Base-by-base conservation (phyloP, 2,888 invertebrate genomes). In the Nesidiocoris tenuis region DNA sequence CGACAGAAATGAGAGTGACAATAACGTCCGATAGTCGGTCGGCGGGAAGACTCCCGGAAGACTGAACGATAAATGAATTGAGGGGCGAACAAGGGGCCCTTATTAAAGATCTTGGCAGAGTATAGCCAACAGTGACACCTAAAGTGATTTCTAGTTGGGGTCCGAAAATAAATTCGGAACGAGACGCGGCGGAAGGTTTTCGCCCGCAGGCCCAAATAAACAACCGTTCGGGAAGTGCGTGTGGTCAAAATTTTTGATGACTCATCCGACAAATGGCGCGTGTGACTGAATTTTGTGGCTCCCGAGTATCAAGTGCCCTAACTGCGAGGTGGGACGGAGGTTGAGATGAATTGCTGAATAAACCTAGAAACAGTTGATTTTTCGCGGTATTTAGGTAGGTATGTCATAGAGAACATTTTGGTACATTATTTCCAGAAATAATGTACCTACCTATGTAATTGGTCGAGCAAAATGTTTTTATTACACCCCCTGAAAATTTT, bases 51-150 rank as follows among this genome's bases (percentile, higher is more conserved):
- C 39, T 59, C 59, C 70, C 59, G 70, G 70, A 70, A 70, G 70
- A 24, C 70, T 70, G 70, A 39, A 39, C 39, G 39, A 70, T 70
- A 24, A 70, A 70, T 70, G 59, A 59, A 59, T 59, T 70, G 70
- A 59, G 59, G 70, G 61, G 70, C 70, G 70, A 70, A 70, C 70
- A 70, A 70, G 54, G 70, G 70, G 19, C 17, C 70, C 70, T 70
- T 70, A 70, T 70, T 72, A 72, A 59, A 63, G 39, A 57, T 72
- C 54, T 25, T 61, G 72, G 72, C 39, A 22, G 16, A n/a, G 61
- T 2, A 39, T 61, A 72, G 72, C 72, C 39, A 61, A 19, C 72
- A 61, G 61, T 72, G 72, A 72, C 72, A 72, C 72, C 72, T 72
- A 39, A 39, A 2, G 63, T 63, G 72, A 72, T 61, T 72, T 72